Percentiles rank a stretch among this genome's conserved stretches.
phyloP scores from a whole-genome alignment of 2,888 invertebrate species.

The Ceramica pisi region DNA sequence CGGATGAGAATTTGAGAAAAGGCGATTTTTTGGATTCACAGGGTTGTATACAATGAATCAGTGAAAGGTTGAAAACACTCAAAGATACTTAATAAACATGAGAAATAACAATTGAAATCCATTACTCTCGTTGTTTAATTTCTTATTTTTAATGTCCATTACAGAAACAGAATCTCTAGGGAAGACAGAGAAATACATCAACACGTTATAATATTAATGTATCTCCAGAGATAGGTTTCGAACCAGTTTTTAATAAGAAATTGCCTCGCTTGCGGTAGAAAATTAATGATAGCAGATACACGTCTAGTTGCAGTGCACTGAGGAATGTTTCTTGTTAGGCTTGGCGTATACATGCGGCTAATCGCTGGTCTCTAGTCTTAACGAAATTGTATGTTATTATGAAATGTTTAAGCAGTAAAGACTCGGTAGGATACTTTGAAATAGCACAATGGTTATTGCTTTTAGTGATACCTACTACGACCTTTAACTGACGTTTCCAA shows the following conservation, averaged over 20 bases:
- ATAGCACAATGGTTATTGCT: slow-evolving; percentile 19
- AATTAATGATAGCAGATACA: slow-evolving; percentile 78
- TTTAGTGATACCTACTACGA: not conserved
- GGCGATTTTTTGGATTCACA: not conserved
- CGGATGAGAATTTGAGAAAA: slow-evolving; percentile 4
- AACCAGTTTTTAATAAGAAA: slow-evolving; percentile 83
- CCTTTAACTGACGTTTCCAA: not conserved
- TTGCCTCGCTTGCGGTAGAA: slow-evolving; percentile 74
- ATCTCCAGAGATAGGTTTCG: slow-evolving; percentile 70
- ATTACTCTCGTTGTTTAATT: slow-evolving; percentile 13
- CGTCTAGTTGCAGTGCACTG: slow-evolving; percentile 61
- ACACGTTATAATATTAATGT: slow-evolving; percentile 68
- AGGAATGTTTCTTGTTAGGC: slow-evolving; percentile 62
- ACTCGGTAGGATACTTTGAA: slow-evolving; percentile 3
- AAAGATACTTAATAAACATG: not conserved
- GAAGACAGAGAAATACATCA: slow-evolving; percentile 65
- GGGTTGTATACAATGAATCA: not conserved
- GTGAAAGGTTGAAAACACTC: slow-evolving; percentile 1
- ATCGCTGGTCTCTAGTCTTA: slow-evolving; percentile 33
- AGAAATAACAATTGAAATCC: slow-evolving; percentile 12
- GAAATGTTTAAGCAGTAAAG: slow-evolving; percentile 32
- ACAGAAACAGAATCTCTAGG: slow-evolving; percentile 56
- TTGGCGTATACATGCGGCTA: slow-evolving; percentile 51
- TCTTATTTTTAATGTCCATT: slow-evolving; percentile 27
- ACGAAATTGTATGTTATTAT: slow-evolving; percentile 39